Base-by-base conservation (phyloP, 2,797 vertebrate genomes). In the Thamnophis elegans region DNA sequence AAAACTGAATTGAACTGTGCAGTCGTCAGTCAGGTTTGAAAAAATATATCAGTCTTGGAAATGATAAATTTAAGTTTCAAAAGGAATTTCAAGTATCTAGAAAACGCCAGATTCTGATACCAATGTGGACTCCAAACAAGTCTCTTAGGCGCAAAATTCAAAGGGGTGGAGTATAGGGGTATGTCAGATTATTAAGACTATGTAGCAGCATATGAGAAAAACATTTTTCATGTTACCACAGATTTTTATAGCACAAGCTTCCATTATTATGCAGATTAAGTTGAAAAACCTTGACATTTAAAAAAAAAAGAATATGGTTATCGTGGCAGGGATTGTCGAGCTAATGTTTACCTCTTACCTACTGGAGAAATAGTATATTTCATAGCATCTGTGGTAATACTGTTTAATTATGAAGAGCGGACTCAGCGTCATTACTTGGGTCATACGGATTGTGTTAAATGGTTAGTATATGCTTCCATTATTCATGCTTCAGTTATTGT, bases 291-390 rank as follows among this genome's bases (percentile, higher is more conserved):
- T 91, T 93, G 32, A 93, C 92, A 36, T 73, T 73, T 51, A 25
- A 51, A 59, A 93, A 86, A 89, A 89, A 60, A 95, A 98, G 99
- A 95, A 95, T 99, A 99, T 0, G 99, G 99, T 78, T 99, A 99
- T 96, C 98, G 99, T 54, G 99, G 99, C 92, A 98, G 98, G 95
- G 99, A 99, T 96, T 99, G 99, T 96, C 97, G 99, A 96, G 98
- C 99, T 22, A 99, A 99, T 92, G 98, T 99, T 96, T 99, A 98
- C 97, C 98, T 99, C 95, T 98, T 99, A 93, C 99, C 99, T 93
- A 99, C 99, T 0, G 99, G 99, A 90, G 99, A 99, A 97, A 98
- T 99, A 0, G 98, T 99, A 2, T 99, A 99, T 97, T 99, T 99
- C 95, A 98, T 99, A 11, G 99, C 99, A 26, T 99, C 99, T 0